phyloP scores from a whole-genome alignment of 1,140 invertebrate genomes.

The Drosophila saltans region DNA sequence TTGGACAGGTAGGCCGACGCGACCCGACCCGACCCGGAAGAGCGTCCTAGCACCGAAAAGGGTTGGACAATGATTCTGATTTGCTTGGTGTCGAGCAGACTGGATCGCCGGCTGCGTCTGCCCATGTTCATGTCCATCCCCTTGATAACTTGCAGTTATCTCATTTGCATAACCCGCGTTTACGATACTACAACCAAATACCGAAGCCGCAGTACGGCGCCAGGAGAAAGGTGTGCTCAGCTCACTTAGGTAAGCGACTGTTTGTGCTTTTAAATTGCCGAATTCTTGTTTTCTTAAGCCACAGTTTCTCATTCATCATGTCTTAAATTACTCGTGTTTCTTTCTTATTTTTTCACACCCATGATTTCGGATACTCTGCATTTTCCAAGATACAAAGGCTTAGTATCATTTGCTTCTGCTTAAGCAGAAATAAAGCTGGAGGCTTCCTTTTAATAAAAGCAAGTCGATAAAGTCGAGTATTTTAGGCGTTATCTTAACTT shows the following conservation, averaged over 20 bases:
- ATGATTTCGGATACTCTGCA: too few relatives aligned
- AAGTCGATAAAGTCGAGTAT: too few relatives aligned
- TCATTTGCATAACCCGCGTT: constrained; percentile 2
- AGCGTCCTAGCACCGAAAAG: constrained; percentile 43
- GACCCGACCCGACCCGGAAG: constrained; percentile 14
- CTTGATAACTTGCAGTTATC: neutral
- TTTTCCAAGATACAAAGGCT: too few relatives aligned
- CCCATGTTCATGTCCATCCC: constrained; percentile 6
- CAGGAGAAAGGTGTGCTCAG: neutral
- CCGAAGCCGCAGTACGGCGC: neutral
- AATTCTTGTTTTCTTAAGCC: neutral
- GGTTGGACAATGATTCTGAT: constrained; percentile 71
- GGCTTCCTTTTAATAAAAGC: too few relatives aligned
- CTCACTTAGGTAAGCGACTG: neutral
- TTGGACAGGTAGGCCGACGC: constrained; percentile 32
- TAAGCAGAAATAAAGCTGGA: too few relatives aligned
- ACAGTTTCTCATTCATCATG: neutral
- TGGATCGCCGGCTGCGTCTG: constrained; percentile 19
- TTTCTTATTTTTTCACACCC: neutral
- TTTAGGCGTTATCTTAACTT: too few relatives aligned
- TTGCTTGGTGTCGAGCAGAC: constrained; percentile 8
- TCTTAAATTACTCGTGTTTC: neutral
- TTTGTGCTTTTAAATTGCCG: neutral
- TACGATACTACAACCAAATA: neutral
- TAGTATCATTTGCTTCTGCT: too few relatives aligned